phyloP scores from a whole-genome alignment of 2,888 invertebrate species.

The Brachypalpus laphriformis region DNA sequence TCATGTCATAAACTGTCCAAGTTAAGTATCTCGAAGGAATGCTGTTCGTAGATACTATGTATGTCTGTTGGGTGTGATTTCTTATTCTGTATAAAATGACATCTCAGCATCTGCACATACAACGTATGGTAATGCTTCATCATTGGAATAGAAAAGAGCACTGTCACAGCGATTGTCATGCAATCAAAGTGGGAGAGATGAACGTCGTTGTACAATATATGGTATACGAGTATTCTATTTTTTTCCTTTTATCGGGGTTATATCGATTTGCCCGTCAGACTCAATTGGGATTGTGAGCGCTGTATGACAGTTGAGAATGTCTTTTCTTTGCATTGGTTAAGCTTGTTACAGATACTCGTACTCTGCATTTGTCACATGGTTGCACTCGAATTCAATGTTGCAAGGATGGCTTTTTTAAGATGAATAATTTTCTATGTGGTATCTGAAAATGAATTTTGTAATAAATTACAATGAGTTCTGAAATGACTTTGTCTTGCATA shows the following conservation, averaged over 20 bases:
- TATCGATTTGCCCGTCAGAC: constrained; percentile 46
- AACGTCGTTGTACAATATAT: neutral
- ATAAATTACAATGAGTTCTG: constrained; percentile 4
- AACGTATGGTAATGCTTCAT: constrained; percentile 54
- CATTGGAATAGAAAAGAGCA: constrained; percentile 57
- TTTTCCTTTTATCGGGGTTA: neutral
- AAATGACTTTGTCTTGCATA: neutral
- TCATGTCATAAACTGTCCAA: constrained; percentile 66
- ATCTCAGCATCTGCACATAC: constrained; percentile 37
- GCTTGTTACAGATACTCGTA: constrained; percentile 38
- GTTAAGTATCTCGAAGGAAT: constrained; percentile 58
- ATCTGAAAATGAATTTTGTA: neutral
- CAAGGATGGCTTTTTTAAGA: neutral
- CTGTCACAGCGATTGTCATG: constrained; percentile 59
- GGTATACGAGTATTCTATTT: neutral
- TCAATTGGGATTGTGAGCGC: constrained; percentile 50
- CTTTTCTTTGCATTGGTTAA: neutral
- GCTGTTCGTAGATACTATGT: constrained; percentile 27
- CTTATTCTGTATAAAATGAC: constrained; percentile 32
- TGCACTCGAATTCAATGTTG: constrained; percentile 27
- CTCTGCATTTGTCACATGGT: constrained; percentile 31
- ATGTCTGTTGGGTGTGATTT: neutral
- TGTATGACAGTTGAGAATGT: constrained; percentile 42
- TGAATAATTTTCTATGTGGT: neutral
- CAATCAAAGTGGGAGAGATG: constrained; percentile 47